These are phyloP conservation scores for Crambe crambe DNA, from an alignment of 37 sponge, comb jelly and placozoan species.

Conservation along the genomic window DNA sequence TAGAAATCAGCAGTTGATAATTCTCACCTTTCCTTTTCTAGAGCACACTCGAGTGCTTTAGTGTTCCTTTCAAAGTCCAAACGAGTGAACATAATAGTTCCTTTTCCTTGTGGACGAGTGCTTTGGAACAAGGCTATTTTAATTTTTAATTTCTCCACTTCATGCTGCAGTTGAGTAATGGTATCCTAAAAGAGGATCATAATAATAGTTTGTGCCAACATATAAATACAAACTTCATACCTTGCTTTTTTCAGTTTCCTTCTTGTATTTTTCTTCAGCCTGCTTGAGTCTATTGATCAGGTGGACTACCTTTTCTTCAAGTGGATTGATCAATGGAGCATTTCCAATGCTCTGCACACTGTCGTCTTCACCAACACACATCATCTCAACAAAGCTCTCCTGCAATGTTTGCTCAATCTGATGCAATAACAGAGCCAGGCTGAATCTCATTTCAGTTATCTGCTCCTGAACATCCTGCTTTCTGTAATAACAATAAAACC, in stretches of 20 bases:
- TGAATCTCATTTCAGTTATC: slow-evolving; percentile 69
- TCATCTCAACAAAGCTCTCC: not conserved
- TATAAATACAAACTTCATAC: no score
- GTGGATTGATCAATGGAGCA: not conserved
- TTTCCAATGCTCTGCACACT: not conserved
- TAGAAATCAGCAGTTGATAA: not conserved
- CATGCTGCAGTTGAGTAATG: slow-evolving; percentile 32
- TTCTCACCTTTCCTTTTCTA: slow-evolving; percentile 9
- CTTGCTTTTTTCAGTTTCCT: slow-evolving; percentile 30
- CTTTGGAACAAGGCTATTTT: slow-evolving; percentile 36
- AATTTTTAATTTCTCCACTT: slow-evolving; percentile 35
- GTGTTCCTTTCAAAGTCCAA: slow-evolving; percentile 64
- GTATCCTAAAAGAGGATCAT: slow-evolving; percentile 14
- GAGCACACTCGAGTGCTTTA: slow-evolving; percentile 32
- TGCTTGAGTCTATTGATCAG: slow-evolving; percentile 15
- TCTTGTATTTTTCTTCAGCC: slow-evolving; percentile 37
- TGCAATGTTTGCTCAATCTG: slow-evolving; percentile 61
- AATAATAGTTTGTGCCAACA: no score
- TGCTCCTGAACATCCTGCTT: slow-evolving; percentile 41
- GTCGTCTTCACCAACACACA: not conserved
- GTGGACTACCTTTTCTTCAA: slow-evolving; percentile 8
- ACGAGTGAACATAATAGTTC: slow-evolving; percentile 68
- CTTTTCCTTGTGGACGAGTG: not conserved
- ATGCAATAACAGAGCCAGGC: slow-evolving; percentile 45
- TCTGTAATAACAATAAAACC: not conserved